Conservation (phyloP, 30 jellyfish, hydroid and myxozoan genomes). For the Kudoa iwatai region DNA sequence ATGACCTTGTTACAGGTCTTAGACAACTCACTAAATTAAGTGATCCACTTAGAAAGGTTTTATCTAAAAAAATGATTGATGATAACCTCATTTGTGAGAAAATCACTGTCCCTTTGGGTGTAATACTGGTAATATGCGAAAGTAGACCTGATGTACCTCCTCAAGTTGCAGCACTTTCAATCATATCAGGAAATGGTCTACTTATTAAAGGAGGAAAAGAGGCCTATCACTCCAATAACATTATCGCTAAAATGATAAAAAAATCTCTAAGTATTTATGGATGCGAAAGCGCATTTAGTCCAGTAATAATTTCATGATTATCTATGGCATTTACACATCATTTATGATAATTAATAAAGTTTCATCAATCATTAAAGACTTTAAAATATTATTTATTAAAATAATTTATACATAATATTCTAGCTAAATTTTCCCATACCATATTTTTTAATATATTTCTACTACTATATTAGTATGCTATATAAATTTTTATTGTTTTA, state of each 20-base stretch:
- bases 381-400: too few relatives aligned
- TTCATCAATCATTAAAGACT: too few relatives aligned
- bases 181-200: constrained; percentile 55
- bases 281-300: too few relatives aligned
- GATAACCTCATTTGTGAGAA: constrained; percentile 25
- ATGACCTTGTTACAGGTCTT: constrained; percentile 21
- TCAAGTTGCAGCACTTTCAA: constrained; percentile 84
- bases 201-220: constrained; percentile 70
- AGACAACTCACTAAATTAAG: constrained; percentile 32
- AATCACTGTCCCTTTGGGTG: constrained; percentile 79
- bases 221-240: constrained; percentile 45
- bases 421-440: too few relatives aligned
- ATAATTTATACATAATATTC: too few relatives aligned
- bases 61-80: constrained; percentile 36
- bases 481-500: too few relatives aligned
- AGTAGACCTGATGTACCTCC: constrained; percentile 84
- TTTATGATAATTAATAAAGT: too few relatives aligned
- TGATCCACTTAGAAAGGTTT: constrained; percentile 15
- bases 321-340: too few relatives aligned
- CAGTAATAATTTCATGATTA: too few relatives aligned
- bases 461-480: too few relatives aligned
- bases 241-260: constrained; percentile 23
- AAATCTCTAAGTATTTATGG: constrained; percentile 45
- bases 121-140: constrained; percentile 43
- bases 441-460: too few relatives aligned